Conservation (phyloP, 2,113 vertebrate genomes). For the Etheostoma cragini region DNA sequence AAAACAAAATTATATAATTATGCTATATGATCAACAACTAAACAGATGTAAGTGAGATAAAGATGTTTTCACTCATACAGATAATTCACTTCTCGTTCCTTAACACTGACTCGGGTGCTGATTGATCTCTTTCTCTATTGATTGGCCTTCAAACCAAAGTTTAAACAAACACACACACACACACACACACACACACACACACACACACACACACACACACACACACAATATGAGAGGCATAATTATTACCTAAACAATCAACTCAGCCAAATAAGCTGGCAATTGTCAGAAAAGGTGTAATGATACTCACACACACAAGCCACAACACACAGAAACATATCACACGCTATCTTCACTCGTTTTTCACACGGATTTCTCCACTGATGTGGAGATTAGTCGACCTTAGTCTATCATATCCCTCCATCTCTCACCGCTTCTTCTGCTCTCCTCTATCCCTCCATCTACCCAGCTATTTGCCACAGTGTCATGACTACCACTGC, state of each 20-base stretch:
- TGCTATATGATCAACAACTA: no score
- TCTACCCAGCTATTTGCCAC: slow-evolving; percentile 29
- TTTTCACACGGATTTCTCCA: no score
- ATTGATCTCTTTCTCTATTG: no score
- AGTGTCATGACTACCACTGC: slow-evolving; percentile 46
- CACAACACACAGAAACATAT: slow-evolving; percentile 13
- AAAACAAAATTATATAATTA: no score
- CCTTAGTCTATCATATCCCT: slow-evolving; percentile 24
- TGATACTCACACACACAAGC: slow-evolving; percentile 14
- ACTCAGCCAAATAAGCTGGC: slow-evolving; percentile 65
- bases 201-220: no score
- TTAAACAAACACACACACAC: no score
- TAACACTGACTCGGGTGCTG: no score
- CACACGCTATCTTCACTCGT: slow-evolving; percentile 29
- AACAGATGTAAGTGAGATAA: no score
- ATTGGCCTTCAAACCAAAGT: no score
- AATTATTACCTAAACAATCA: slow-evolving; percentile 74
- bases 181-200: no score
- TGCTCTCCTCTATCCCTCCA: slow-evolving; percentile 10
- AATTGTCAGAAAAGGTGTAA: slow-evolving; percentile 59
- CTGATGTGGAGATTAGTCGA: slow-evolving; percentile 46
- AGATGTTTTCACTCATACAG: no score
- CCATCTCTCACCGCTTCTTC: background rate
- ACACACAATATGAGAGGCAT: slow-evolving; percentile 46
- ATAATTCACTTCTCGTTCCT: no score